A percentile compares a stretch with the other conserved stretches of the same genome.
These are phyloP conservation scores for Folsomia manolachei DNA, from an alignment of 2,888 invertebrate species.

Conservation along the genomic window DNA sequence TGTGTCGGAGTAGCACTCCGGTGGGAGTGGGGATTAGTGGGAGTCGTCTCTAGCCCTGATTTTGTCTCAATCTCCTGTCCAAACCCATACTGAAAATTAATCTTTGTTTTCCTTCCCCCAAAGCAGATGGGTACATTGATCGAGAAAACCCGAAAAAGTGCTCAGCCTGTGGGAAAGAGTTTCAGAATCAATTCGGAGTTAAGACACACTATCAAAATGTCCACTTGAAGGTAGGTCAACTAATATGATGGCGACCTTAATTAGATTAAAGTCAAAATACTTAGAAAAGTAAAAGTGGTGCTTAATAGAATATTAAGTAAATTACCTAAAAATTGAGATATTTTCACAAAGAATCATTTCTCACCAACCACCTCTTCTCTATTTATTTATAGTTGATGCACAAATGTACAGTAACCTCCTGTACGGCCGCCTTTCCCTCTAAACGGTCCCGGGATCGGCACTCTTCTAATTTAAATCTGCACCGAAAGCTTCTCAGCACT, in stretches of 20 bases:
- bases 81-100: not conserved
- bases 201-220: constrained; percentile 91
- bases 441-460: constrained; percentile 89
- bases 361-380: not conserved
- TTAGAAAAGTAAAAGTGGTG: too few relatives aligned
- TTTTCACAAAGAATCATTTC: too few relatives aligned
- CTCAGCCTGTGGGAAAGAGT: constrained; percentile 86
- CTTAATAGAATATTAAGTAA: too few relatives aligned
- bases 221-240: constrained; percentile 68
- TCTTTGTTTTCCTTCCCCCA: not conserved
- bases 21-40: constrained; percentile 1
- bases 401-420: constrained; percentile 89
- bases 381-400: constrained; percentile 67
- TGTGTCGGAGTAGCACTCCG: not conserved
- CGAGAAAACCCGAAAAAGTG: constrained; percentile 88
- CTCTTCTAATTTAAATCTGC: constrained; percentile 78
- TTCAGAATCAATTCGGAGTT: constrained; percentile 87
- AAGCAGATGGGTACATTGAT: constrained; percentile 15
- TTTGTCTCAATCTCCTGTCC: too few relatives aligned
- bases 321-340: too few relatives aligned
- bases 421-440: constrained; percentile 90
- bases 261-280: too few relatives aligned
- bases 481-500: constrained; percentile 80
- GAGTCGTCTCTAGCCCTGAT: too few relatives aligned
- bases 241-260: not conserved